These are phyloP conservation scores for Nemopilema nomurai DNA, from an alignment of 30 jellyfish, hydroid and myxozoan genomes.

Conservation along the genomic window DNA sequence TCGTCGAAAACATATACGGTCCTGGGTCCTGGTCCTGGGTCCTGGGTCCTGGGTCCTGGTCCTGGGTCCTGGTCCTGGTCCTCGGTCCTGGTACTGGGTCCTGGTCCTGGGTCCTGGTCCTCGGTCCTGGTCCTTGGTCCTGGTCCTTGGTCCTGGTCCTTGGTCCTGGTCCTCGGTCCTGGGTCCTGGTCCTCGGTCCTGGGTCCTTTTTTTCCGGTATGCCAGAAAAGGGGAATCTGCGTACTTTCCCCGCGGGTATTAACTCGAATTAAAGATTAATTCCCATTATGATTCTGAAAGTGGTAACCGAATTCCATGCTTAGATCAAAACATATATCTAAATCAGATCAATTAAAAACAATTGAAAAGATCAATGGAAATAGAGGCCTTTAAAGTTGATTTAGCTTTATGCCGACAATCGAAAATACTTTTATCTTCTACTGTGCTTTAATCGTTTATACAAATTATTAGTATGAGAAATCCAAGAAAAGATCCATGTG, in stretches of 20 bases:
- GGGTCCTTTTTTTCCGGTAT: conserved; percentile 1
- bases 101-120: neutral
- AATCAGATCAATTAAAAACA: neutral
- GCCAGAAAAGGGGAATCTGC: neutral
- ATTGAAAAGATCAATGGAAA: neutral
- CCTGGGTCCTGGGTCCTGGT: no score
- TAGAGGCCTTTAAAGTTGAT: neutral
- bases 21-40: neutral
- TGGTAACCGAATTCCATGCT: neutral
- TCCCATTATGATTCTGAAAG: neutral
- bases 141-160: neutral
- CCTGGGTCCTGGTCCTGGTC: neutral
- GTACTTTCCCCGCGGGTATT: neutral
- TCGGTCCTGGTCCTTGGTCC: neutral
- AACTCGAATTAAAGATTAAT: neutral
- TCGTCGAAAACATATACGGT: neutral
- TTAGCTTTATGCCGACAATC: neutral
- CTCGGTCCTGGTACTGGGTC: neutral
- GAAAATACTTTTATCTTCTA: neutral
- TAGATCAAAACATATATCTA: neutral
- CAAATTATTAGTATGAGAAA: neutral
- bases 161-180: conserved; percentile 2
- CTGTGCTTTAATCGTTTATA: neutral
- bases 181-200: conserved; percentile 3
- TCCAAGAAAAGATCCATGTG: neutral